Evolutionary conservation across 2,113 vertebrate genomes (phyloP).

Genomic region (Bagarius yarrelli): DNA sequence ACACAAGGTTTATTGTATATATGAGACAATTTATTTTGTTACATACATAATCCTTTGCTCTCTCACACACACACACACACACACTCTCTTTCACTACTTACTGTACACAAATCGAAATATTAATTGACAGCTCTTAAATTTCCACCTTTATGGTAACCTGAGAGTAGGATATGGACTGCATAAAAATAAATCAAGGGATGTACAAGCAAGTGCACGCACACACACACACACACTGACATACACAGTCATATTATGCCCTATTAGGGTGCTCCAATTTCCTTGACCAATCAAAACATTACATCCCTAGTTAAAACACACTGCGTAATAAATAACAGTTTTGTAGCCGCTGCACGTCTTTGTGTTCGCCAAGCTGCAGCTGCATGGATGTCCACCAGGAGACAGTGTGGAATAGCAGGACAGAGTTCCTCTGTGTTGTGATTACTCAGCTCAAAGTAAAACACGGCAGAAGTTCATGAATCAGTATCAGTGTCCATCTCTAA

Average conservation of each 20-base stretch:
- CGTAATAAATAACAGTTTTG: neutral
- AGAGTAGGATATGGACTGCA: neutral
- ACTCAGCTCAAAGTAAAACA: constrained; percentile 3
- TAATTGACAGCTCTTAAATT: constrained; percentile 10
- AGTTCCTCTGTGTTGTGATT: neutral
- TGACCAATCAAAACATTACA: neutral
- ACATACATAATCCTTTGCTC: too few species aligned
- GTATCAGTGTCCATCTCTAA: constrained; percentile 6
- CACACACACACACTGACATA: neutral
- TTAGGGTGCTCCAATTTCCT: neutral
- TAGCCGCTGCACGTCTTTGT: neutral
- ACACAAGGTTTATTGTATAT: neutral
- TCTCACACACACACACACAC: neutral
- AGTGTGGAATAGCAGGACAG: constrained; percentile 33
- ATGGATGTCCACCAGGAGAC: constrained; percentile 30
- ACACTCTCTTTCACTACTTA: neutral
- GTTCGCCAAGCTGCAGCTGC: neutral
- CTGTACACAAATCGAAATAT: neutral
- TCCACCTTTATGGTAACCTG: constrained; percentile 10
- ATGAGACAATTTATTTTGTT: neutral
- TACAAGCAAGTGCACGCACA: neutral
- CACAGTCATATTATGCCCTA: neutral
- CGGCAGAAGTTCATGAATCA: neutral
- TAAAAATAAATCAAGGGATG: neutral
- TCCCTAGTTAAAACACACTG: neutral